These are phyloP conservation scores for Phoenicopterus ruber DNA, from an alignment of 2,113 vertebrate genomes.

Conservation along the genomic window DNA sequence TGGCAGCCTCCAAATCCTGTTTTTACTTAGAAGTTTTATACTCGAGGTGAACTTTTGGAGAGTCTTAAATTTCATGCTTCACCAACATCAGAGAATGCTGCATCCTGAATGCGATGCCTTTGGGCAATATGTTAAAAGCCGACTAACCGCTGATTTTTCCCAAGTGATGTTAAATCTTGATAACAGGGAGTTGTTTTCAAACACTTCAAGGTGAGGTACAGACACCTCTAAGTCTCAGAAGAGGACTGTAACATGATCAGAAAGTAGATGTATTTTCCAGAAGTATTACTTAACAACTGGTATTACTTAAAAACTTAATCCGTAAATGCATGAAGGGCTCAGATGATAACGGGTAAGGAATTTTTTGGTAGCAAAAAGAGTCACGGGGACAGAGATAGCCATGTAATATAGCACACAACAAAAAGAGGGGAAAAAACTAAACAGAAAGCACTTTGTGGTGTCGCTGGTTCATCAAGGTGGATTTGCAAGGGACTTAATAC, in stretches of 20 bases:
- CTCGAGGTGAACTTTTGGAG: not conserved
- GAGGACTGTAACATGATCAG: not conserved
- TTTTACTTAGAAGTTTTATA: not conserved
- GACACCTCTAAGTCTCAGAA: not conserved
- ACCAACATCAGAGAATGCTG: not conserved
- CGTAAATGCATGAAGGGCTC: not conserved
- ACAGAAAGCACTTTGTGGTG: not conserved
- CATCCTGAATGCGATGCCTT: not conserved
- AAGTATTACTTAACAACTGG: not conserved
- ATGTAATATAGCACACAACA: not conserved
- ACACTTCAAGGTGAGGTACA: not conserved
- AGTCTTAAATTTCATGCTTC: not conserved
- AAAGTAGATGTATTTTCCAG: not conserved
- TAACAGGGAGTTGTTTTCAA: slow-evolving; percentile 1
- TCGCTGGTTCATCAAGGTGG: not conserved
- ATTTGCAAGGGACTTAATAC: not conserved
- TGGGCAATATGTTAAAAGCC: slow-evolving; percentile 1
- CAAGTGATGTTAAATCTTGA: slow-evolving; percentile 1
- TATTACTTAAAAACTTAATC: not conserved
- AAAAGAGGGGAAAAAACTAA: not conserved
- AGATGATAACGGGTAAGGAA: rapidly evolving
- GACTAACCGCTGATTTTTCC: slow-evolving; percentile 9
- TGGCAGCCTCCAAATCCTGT: not conserved
- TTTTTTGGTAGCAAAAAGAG: not conserved
- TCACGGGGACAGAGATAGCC: not conserved